A percentile compares a stretch with the other conserved stretches of the same genome.
phyloP scores from a whole-genome alignment of 2,113 vertebrate species.

The Callithrix jacchus region DNA sequence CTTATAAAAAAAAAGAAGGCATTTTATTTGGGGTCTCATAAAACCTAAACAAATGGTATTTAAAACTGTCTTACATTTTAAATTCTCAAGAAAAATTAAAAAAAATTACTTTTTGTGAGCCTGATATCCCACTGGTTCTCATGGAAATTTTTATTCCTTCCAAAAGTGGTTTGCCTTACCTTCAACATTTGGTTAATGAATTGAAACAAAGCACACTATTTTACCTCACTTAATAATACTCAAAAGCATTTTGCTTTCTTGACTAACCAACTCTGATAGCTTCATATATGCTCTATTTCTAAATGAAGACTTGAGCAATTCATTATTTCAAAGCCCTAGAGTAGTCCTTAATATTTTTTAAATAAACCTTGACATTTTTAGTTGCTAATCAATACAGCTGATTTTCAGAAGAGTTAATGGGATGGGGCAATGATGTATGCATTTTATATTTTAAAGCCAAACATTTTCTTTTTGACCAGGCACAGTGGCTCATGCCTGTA shows the following conservation, averaged over 20 bases:
- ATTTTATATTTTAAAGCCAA: conserved; percentile 12
- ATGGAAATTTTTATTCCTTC: not conserved
- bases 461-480: not conserved
- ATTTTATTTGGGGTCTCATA: not conserved
- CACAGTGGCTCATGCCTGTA: too few species aligned
- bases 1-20: not conserved
- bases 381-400: conserved; percentile 61
- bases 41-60: not conserved
- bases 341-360: conserved; percentile 40
- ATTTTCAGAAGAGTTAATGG: conserved; percentile 21
- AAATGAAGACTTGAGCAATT: conserved; percentile 52
- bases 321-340: conserved; percentile 54
- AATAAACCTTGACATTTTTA: conserved; percentile 57
- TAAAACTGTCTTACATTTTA: not conserved
- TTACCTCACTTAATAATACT: conserved; percentile 48
- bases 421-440: not conserved
- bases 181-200: not conserved
- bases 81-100: not conserved
- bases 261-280: conserved; percentile 22
- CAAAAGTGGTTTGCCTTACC: conserved; percentile 2
- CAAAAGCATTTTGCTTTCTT: conserved; percentile 49
- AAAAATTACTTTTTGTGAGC: not conserved
- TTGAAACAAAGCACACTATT: conserved; percentile 39
- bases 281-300: conserved; percentile 39
- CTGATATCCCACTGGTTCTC: not conserved